Evolutionary conservation across 2,113 vertebrate genomes (phyloP).

Genomic region (Bungarus multicinctus): DNA sequence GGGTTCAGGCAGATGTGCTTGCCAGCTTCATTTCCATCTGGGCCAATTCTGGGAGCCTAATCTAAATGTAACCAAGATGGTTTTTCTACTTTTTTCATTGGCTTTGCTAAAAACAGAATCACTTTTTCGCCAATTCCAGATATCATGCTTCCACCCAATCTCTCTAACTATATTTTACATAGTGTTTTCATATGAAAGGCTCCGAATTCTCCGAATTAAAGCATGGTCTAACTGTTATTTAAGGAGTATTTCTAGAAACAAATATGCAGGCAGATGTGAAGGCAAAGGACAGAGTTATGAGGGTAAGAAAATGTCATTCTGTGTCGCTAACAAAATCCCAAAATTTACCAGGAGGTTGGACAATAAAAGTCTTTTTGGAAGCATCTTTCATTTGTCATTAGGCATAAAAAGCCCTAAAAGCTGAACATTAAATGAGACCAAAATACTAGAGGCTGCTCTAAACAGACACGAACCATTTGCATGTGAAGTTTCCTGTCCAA

Average conservation of each 20-base stretch:
- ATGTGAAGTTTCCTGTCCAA: not conserved
- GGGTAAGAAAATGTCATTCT: not conserved
- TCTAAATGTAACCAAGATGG: not conserved
- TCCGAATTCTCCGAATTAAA: not conserved
- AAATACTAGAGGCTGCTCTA: not conserved
- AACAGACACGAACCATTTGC: not conserved
- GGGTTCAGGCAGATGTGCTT: not conserved
- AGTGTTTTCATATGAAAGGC: not conserved
- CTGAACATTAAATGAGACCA: not conserved
- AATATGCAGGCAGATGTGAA: not conserved
- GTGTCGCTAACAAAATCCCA: not conserved
- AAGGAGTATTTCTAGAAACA: not conserved
- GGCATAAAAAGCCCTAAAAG: not conserved
- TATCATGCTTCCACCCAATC: not conserved
- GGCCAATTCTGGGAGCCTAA: not conserved
- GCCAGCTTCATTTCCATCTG: not conserved
- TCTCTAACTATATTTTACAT: not conserved
- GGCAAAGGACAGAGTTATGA: not conserved
- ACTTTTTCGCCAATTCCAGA: not conserved
- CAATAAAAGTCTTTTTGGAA: not conserved
- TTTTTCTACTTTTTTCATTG: not conserved
- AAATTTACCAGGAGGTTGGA: not conserved
- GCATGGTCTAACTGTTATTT: not conserved
- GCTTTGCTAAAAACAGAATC: not conserved
- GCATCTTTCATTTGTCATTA: not conserved